These are phyloP conservation scores for Microcebus lehilahytsara DNA, from an alignment of 2,113 vertebrate species.

Conservation along the genomic window DNA sequence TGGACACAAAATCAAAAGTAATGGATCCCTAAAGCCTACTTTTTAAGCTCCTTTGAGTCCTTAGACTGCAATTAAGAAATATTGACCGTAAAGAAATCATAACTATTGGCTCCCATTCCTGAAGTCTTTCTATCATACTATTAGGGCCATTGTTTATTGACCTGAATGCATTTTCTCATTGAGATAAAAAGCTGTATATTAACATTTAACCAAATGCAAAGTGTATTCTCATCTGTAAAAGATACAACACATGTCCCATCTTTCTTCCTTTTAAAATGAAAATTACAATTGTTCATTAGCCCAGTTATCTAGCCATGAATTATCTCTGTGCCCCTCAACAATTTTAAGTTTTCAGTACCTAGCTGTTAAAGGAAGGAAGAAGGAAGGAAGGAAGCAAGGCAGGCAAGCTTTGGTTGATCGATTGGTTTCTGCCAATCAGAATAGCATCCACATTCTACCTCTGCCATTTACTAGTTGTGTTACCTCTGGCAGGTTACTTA, in stretches of 20 bases:
- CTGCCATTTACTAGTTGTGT: background rate
- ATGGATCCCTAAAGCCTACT: background rate
- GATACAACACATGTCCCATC: background rate
- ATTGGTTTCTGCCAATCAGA: background rate
- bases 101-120: background rate
- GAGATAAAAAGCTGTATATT: background rate
- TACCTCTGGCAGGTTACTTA: background rate
- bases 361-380: background rate
- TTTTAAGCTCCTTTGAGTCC: background rate
- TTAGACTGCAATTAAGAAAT: background rate
- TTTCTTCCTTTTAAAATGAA: background rate
- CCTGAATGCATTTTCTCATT: background rate
- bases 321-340: background rate
- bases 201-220: background rate
- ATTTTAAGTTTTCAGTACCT: background rate
- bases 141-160: too few relatives aligned
- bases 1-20: background rate
- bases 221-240: background rate
- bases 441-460: background rate
- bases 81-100: background rate
- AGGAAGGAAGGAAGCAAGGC: rapidly evolving
- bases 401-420: background rate
- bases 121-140: background rate
- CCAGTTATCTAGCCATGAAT: background rate
- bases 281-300: background rate